Base-by-base conservation (phyloP, 2,113 vertebrate genomes). In the Lophura nycthemera region DNA sequence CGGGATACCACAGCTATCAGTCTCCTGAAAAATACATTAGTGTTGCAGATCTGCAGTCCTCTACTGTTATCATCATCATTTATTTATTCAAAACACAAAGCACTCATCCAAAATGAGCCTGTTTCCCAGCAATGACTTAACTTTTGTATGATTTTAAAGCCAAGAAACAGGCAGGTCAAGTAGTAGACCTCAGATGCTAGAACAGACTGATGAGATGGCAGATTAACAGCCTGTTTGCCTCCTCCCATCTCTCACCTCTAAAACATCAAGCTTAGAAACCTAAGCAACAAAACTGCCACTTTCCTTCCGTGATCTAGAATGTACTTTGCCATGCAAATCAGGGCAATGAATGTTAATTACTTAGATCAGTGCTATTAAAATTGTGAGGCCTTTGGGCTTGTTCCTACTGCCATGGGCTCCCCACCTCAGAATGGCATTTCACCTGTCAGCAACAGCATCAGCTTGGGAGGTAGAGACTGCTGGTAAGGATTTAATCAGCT, bases 1-100 rank as follows among this genome's bases (percentile, higher is more conserved):
- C 42, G 7, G 67, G 61, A 60, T 5, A 59, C 52, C 60, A 65
- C 66, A 71, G 80, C 6, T 3, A 75, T 80, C 85, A 65, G 36
- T 57, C 50, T 90, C 90, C 90, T 94, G 88, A 90, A 96, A 92
- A 95, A 96, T 72, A 76, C 61, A 88, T 93, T 45, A 95, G 48
- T 54, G 70, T 80, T 59, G 43, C 48, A 92, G 80, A 75, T 57
- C 70, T 78, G 52, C 91, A 91, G 82, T 90, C 54, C 84, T 71
- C 47, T 69, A 54, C 52, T 0, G 2, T 74, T 72, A 57, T 69
- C 8, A 4, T 32, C 83, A 75, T 92, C 21, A 93, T 92, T 95
- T 95, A 96, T 92, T 94, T 90, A 96, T 78, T 80, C 61, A 42
- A 25, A 63, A 91, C 88, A 91, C 38, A 94, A 86, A 92, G 73